Evolutionary conservation across 2,113 vertebrate genomes (phyloP).

Genomic region (Strix aluco): DNA sequence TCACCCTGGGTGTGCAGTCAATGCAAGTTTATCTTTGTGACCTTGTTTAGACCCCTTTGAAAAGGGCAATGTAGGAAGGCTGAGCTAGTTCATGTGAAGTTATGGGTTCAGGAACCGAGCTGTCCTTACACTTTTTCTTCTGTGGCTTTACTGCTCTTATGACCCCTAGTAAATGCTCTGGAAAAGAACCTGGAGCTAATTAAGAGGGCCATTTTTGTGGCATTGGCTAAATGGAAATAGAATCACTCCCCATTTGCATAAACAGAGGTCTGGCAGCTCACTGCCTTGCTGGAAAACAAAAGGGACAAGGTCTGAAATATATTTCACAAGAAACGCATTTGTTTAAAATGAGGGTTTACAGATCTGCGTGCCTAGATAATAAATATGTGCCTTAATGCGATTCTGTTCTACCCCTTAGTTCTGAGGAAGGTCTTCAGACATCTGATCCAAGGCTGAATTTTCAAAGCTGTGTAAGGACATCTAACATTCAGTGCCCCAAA

Average conservation of each 20-base stretch:
- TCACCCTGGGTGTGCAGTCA: neutral
- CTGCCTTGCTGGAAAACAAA: neutral
- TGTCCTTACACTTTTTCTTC: neutral
- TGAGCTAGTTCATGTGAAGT: neutral
- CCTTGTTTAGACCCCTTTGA: neutral
- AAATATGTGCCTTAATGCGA: neutral
- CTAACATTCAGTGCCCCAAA: neutral
- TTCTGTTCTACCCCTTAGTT: neutral
- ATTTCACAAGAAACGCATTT: neutral
- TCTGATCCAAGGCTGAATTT: neutral
- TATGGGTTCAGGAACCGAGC: neutral
- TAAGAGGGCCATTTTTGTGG: conserved; percentile 1
- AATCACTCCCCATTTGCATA: neutral
- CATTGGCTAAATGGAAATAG: neutral
- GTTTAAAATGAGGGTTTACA: neutral
- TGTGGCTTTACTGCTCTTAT: neutral
- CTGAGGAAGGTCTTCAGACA: neutral
- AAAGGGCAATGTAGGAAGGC: neutral
- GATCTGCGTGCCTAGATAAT: neutral
- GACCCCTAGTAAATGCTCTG: neutral
- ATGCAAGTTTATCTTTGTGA: neutral
- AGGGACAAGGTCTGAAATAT: neutral
- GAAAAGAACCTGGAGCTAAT: conserved; percentile 20
- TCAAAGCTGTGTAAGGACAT: neutral
- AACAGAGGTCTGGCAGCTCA: neutral